Conservation (phyloP, 2,797 vertebrate genomes). For the Lacerta viridis region DNA sequence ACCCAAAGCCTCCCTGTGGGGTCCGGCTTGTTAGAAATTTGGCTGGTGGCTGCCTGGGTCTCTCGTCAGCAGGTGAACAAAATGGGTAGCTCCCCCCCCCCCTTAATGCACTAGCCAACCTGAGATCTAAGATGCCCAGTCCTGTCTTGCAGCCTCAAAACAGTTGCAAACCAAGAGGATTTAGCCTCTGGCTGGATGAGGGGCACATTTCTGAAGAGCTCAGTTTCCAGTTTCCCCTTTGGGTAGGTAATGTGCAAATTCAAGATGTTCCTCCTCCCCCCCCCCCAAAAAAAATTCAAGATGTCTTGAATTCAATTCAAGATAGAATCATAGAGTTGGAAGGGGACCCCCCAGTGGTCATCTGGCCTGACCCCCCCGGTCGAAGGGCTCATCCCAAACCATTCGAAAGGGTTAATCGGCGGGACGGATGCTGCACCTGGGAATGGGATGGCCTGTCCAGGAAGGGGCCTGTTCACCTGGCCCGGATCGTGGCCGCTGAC, state of each 20-base stretch:
- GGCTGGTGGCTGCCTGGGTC: too few relatives aligned
- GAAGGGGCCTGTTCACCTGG: background rate
- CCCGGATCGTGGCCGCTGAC: background rate
- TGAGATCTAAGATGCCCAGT: background rate
- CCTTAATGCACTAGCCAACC: too few relatives aligned
- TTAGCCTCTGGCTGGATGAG: background rate
- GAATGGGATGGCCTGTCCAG: background rate
- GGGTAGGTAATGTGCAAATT: background rate
- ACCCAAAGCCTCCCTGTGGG: too few relatives aligned
- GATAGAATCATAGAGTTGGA: too few relatives aligned
- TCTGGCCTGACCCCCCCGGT: too few relatives aligned
- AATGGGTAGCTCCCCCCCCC: too few relatives aligned
- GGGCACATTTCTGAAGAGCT: background rate
- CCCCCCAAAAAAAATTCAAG: background rate
- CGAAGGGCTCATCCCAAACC: background rate
- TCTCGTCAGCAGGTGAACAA: too few relatives aligned
- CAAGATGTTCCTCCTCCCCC: accelerated
- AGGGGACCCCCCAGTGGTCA: too few relatives aligned
- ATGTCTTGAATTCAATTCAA: too few relatives aligned
- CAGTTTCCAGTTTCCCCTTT: background rate
- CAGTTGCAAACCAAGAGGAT: background rate
- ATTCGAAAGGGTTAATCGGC: too few relatives aligned
- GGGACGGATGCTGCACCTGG: too few relatives aligned
- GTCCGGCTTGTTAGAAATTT: too few relatives aligned
- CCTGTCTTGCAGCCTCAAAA: background rate